Conservation (phyloP, 2,113 vertebrate species). For the Malurus melanocephalus region DNA sequence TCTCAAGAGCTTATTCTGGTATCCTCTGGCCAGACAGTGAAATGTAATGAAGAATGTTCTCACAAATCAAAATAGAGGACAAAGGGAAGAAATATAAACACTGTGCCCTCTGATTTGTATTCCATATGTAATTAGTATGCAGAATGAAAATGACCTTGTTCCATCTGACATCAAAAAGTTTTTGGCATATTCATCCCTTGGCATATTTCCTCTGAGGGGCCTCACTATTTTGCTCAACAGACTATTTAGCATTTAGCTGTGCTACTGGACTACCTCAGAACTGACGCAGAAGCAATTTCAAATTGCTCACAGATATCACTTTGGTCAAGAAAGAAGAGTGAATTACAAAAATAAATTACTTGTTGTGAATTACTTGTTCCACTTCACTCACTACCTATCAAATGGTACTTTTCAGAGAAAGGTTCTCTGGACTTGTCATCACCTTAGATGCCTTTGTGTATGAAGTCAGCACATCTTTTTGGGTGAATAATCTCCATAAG, state of each 20-base stretch:
- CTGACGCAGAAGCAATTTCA: not conserved
- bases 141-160: not conserved
- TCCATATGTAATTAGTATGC: not conserved
- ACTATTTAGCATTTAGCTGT: not conserved
- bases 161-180: not conserved
- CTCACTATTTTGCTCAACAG: not conserved
- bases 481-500: not conserved
- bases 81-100: not conserved
- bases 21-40: not conserved
- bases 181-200: not conserved
- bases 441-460: not conserved
- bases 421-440: not conserved
- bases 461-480: not conserved
- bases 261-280: not conserved
- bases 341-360: not conserved
- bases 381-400: not conserved
- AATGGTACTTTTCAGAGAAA: not conserved
- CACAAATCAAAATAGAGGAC: not conserved
- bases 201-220: not conserved
- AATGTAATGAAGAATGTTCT: not conserved
- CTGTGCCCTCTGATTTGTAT: not conserved
- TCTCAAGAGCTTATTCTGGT: not conserved
- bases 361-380: not conserved
- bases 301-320: not conserved
- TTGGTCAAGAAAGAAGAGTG: not conserved